Evolutionary conservation across 2,888 invertebrate genomes (phyloP).

Genomic region (Orthonevra nobilis): DNA sequence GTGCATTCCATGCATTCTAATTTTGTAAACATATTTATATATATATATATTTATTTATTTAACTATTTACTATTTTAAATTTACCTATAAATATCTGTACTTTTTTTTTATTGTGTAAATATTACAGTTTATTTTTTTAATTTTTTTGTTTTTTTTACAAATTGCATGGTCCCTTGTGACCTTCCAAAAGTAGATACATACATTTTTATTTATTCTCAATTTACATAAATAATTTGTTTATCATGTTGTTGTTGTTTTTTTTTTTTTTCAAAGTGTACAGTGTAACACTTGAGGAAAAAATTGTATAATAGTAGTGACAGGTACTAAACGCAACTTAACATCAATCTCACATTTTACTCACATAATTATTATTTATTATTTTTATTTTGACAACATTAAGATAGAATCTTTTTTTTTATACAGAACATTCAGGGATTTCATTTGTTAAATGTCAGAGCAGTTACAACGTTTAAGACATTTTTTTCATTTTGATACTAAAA

Average conservation of each 20-base stretch:
- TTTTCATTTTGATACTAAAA: too few relatives aligned
- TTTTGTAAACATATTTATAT: constrained; percentile 53
- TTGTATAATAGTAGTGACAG: constrained; percentile 66
- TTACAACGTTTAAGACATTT: too few relatives aligned
- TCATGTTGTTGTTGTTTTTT: constrained; percentile 14
- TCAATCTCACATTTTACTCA: constrained; percentile 60
- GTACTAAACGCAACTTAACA: constrained; percentile 70
- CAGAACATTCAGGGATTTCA: constrained; percentile 12
- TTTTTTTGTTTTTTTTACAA: constrained; percentile 38
- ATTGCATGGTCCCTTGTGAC: constrained; percentile 68
- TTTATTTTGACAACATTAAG: constrained; percentile 40
- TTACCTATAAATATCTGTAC: constrained; percentile 57
- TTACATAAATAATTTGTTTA: too few relatives aligned
- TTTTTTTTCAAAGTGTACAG: constrained; percentile 32
- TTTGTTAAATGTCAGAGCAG: too few relatives aligned
- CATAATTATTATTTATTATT: constrained; percentile 25
- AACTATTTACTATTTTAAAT: constrained; percentile 27
- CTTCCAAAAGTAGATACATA: constrained; percentile 51
- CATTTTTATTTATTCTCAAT: too few relatives aligned
- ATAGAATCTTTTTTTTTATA: constrained; percentile 42
- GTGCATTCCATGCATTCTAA: constrained; percentile 60
- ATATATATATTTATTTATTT: constrained; percentile 30
- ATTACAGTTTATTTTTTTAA: constrained; percentile 53
- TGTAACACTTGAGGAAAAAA: constrained; percentile 52
- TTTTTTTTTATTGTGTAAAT: constrained; percentile 57